phyloP scores from a whole-genome alignment of 2,888 invertebrate species.

The Rhagium mordax region DNA sequence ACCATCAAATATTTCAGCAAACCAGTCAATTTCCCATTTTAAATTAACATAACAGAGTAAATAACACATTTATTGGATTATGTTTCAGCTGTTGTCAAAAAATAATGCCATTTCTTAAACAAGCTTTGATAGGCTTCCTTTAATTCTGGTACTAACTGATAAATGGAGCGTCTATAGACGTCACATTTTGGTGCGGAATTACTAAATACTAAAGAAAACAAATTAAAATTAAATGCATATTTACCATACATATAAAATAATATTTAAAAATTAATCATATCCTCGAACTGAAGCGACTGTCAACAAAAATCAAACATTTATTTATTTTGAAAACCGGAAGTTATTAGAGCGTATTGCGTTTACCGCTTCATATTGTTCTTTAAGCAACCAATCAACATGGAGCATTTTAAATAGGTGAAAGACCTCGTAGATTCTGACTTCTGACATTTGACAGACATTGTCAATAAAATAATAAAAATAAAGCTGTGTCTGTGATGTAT shows the following conservation, averaged over 20 bases:
- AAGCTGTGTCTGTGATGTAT: too few species aligned
- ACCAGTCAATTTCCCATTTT: constrained; percentile 13
- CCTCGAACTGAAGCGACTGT: neutral
- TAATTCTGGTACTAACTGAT: constrained; percentile 49
- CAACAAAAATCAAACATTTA: constrained; percentile 11
- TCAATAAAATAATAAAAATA: neutral
- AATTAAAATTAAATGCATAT: neutral
- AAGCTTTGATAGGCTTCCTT: constrained; percentile 63
- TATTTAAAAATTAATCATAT: constrained; percentile 13
- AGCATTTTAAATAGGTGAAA: constrained; percentile 54
- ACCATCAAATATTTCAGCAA: constrained; percentile 17
- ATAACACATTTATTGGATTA: constrained; percentile 24
- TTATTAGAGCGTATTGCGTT: constrained; percentile 46
- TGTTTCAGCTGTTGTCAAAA: constrained; percentile 58
- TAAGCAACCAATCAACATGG: constrained; percentile 50
- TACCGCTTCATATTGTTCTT: constrained; percentile 49
- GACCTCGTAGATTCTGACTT: constrained; percentile 31
- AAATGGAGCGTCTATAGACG: constrained; percentile 34
- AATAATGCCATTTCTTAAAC: constrained; percentile 66
- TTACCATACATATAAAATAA: constrained; percentile 42
- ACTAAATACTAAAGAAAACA: neutral
- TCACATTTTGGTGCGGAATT: constrained; percentile 9
- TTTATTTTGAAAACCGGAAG: constrained; percentile 60
- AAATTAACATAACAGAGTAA: constrained; percentile 3
- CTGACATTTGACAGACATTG: constrained; percentile 21